Conservation (phyloP, 1,140 invertebrate genomes). For the Oryctes rhinoceros region DNA sequence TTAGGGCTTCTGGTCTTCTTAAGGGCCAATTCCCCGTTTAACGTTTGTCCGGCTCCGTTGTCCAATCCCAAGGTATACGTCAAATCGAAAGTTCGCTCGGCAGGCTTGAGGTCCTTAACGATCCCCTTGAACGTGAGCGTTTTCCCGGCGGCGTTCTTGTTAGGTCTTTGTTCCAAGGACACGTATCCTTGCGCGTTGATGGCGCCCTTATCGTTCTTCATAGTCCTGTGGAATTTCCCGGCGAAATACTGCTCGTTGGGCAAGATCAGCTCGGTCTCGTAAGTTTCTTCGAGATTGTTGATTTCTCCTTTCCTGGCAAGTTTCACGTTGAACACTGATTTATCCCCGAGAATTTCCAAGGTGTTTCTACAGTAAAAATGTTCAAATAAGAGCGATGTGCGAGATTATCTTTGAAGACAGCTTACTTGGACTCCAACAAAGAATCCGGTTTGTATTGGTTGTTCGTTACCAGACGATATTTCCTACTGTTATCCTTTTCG, state of each 20-base stretch:
- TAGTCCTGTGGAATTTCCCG: constrained; percentile 61
- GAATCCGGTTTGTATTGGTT: constrained; percentile 66
- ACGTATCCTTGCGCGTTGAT: constrained; percentile 59
- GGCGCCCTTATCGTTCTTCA: constrained; percentile 57
- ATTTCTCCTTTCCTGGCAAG: constrained; percentile 59
- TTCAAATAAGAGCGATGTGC: neutral
- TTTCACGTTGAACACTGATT: constrained; percentile 66
- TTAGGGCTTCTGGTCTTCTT: constrained; percentile 59
- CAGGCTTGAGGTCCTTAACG: constrained; percentile 61
- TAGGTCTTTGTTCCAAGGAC: constrained; percentile 63
- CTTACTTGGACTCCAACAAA: constrained; percentile 70
- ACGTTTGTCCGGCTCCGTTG: constrained; percentile 57
- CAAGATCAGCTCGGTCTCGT: constrained; percentile 65
- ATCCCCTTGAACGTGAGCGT: constrained; percentile 58
- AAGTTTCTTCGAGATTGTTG: constrained; percentile 61
- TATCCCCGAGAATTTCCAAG: constrained; percentile 65
- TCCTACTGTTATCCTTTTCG: constrained; percentile 73
- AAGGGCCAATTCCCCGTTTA: constrained; percentile 58
- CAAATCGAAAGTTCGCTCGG: constrained; percentile 58
- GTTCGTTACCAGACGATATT: constrained; percentile 70
- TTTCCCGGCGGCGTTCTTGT: constrained; percentile 64
- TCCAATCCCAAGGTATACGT: constrained; percentile 56
- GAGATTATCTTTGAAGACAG: neutral
- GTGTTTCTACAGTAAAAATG: constrained; percentile 60
- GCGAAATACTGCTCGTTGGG: constrained; percentile 66